Percentiles rank a stretch among this genome's conserved stretches.
These are phyloP conservation scores for Seriola rivoliana DNA, from an alignment of 2,113 vertebrate genomes.

Conservation along the genomic window DNA sequence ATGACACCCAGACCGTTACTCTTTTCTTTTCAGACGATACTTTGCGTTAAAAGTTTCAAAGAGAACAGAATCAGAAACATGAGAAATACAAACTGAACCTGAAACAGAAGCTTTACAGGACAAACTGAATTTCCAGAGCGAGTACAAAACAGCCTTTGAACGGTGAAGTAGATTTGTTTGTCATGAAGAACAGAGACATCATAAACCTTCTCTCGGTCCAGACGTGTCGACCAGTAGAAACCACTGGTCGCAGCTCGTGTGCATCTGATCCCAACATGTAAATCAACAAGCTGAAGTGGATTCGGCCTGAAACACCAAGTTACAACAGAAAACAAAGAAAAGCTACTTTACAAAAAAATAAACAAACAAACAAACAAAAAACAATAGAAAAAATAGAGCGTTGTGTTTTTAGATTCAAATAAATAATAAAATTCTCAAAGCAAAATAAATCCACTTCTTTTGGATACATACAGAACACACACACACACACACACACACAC, in stretches of 20 bases:
- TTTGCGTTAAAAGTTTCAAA: slow-evolving; percentile 29
- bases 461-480: slow-evolving; percentile 55
- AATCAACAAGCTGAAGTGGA: slow-evolving; percentile 26
- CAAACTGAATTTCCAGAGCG: slow-evolving; percentile 45
- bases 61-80: background rate
- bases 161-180: slow-evolving; percentile 65
- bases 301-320: slow-evolving; percentile 15
- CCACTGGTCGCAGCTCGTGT: too few species aligned
- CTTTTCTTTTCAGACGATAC: slow-evolving; percentile 44
- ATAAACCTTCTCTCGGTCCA: slow-evolving; percentile 1
- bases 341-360: slow-evolving; percentile 70
- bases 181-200: slow-evolving; percentile 39
- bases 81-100: slow-evolving; percentile 14
- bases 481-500: slow-evolving; percentile 32
- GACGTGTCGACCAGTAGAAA: background rate
- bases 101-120: slow-evolving; percentile 20
- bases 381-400: slow-evolving; percentile 78
- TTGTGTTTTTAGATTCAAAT: slow-evolving; percentile 68
- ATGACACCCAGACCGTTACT: too few species aligned
- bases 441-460: slow-evolving; percentile 51
- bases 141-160: slow-evolving; percentile 69
- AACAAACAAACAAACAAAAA: slow-evolving; percentile 24
- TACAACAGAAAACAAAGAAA: slow-evolving; percentile 50
- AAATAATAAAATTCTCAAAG: slow-evolving; percentile 70
- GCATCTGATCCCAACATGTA: slow-evolving; percentile 22